These are phyloP conservation scores for Labeo calbasu DNA, from an alignment of 2,797 vertebrate species.

Conservation along the genomic window DNA sequence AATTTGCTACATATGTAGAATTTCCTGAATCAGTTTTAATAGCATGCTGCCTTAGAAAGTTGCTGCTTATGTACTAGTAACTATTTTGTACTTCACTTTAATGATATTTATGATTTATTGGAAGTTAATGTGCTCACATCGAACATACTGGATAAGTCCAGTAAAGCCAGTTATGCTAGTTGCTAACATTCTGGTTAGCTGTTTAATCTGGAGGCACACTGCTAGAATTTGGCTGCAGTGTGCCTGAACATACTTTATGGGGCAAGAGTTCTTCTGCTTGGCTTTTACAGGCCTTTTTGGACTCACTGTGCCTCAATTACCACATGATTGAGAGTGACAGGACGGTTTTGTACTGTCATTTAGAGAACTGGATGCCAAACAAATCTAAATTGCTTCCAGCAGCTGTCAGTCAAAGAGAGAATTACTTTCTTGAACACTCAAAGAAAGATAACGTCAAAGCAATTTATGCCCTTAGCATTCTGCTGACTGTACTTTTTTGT, in stretches of 20 bases:
- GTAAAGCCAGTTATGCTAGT: background rate
- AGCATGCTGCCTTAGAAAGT: background rate
- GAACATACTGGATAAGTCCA: background rate
- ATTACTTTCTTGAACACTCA: background rate
- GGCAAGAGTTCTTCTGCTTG: constrained; percentile 34
- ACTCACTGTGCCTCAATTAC: constrained; percentile 53
- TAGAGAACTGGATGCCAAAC: constrained; percentile 24
- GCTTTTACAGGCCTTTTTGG: constrained; percentile 51
- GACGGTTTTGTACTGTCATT: constrained; percentile 41
- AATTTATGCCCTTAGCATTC: background rate
- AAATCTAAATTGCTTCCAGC: constrained; percentile 12
- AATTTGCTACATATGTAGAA: background rate
- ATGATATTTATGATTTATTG: background rate
- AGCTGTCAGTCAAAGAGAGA: background rate
- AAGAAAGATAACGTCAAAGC: background rate
- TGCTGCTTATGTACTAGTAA: background rate
- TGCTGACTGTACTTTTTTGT: background rate
- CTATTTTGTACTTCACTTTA: background rate
- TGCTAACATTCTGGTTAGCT: background rate
- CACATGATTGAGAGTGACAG: constrained; percentile 39
- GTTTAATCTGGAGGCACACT: constrained; percentile 25
- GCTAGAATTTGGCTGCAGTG: constrained; percentile 44
- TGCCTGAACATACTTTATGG: constrained; percentile 50
- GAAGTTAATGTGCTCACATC: background rate
- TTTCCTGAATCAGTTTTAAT: background rate